phyloP scores from a whole-genome alignment of 1,140 invertebrate species.

The Melanaphis sacchari region DNA sequence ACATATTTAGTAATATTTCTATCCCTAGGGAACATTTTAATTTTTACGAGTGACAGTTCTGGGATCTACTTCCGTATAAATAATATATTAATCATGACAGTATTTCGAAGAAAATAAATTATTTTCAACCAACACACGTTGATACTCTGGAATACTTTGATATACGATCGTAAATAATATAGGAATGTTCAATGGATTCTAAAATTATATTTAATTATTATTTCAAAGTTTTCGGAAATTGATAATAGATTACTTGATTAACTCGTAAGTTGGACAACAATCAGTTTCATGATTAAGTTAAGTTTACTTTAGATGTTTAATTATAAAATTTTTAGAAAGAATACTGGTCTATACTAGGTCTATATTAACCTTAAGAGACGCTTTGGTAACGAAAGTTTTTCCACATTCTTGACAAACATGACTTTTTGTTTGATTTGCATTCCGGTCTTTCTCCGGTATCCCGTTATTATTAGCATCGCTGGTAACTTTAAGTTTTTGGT shows the following conservation, averaged over 20 bases:
- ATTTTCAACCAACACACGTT: not conserved
- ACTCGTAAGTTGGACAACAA: not conserved
- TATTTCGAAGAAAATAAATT: not conserved
- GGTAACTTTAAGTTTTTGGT: conserved; percentile 36
- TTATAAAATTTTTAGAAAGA: not conserved
- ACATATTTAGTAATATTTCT: not conserved
- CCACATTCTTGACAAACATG: conserved; percentile 64
- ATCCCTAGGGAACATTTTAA: not conserved
- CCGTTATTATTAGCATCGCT: conserved; percentile 60
- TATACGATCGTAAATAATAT: not conserved
- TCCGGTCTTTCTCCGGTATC: conserved; percentile 19
- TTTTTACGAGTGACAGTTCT: not conserved
- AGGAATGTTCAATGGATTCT: not conserved
- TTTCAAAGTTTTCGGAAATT: not conserved
- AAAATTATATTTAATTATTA: conserved; percentile 1
- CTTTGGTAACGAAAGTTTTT: conserved; percentile 69
- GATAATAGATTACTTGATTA: not conserved
- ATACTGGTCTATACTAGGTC: not conserved
- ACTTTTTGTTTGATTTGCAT: conserved; percentile 60
- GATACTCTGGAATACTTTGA: not conserved
- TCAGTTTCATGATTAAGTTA: not conserved
- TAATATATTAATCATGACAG: not conserved
- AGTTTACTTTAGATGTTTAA: no score
- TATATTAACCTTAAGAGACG: conserved; percentile 65
- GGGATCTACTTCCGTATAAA: not conserved